phyloP scores from a whole-genome alignment of 2,888 invertebrate species.

The Archips xylosteana region DNA sequence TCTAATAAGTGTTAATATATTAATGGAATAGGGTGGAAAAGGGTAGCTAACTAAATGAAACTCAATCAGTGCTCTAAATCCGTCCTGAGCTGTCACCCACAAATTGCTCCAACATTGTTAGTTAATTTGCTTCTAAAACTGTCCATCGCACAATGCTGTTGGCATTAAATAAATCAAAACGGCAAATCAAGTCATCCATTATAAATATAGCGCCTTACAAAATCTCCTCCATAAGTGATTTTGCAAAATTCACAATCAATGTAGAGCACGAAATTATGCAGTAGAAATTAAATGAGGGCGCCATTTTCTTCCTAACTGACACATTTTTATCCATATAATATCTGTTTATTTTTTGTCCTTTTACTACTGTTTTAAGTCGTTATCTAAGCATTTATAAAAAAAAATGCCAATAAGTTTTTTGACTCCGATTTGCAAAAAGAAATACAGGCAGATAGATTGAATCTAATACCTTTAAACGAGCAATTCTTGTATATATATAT shows the following conservation, averaged over 20 bases:
- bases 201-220: not conserved
- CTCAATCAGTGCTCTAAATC: constrained; percentile 24
- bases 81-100: constrained; percentile 28
- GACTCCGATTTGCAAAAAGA: too few species aligned
- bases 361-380: too few species aligned
- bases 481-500: too few species aligned
- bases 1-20: constrained; percentile 26
- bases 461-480: too few species aligned
- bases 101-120: constrained; percentile 32
- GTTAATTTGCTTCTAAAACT: constrained; percentile 17
- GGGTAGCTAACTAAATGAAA: constrained; percentile 37
- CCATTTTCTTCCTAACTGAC: too few species aligned
- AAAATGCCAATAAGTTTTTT: too few species aligned
- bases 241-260: not conserved
- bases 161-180: not conserved
- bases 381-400: too few species aligned
- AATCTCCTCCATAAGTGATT: too few species aligned
- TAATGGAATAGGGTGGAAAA: constrained; percentile 18
- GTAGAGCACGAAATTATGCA: not conserved
- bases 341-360: too few species aligned
- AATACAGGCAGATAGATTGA: too few species aligned
- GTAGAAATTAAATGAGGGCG: too few species aligned
- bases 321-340: too few species aligned
- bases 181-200: constrained; percentile 3
- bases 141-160: constrained; percentile 2